These are phyloP conservation scores for Chanos chanos DNA, from an alignment of 2,797 vertebrate species.

Conservation along the genomic window DNA sequence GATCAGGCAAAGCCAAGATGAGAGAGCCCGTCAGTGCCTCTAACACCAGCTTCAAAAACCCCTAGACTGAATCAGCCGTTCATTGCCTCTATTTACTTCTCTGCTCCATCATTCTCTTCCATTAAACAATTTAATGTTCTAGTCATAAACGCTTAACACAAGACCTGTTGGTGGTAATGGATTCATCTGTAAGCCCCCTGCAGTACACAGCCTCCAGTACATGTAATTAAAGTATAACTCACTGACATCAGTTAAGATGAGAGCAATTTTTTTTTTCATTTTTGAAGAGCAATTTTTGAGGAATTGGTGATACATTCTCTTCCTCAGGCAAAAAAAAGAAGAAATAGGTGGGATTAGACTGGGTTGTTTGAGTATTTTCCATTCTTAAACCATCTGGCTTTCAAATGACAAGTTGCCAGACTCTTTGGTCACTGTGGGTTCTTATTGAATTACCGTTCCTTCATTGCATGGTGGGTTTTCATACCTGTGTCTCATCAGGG, in stretches of 20 bases:
- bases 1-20: too few species aligned
- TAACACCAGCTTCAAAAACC: too few species aligned
- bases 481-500: conserved; percentile 24
- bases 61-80: too few species aligned
- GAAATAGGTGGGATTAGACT: conserved; percentile 47
- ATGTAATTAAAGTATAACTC: conserved; percentile 47
- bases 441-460: conserved; percentile 45
- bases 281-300: conserved; percentile 51
- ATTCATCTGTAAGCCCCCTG: conserved; percentile 47
- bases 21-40: too few species aligned
- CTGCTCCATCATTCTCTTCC: background rate
- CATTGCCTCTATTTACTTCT: too few species aligned
- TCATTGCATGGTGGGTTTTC: conserved; percentile 37
- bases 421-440: conserved; percentile 44
- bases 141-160: conserved; percentile 38
- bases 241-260: conserved; percentile 48
- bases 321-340: conserved; percentile 45
- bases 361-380: conserved; percentile 45
- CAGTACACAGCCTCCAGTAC: conserved; percentile 36
- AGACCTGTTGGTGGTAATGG: conserved; percentile 45
- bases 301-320: conserved; percentile 50
- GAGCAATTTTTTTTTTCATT: conserved; percentile 49
- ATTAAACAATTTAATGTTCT: background rate
- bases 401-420: conserved; percentile 47
- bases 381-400: conserved; percentile 50